Evolutionary conservation across 2,113 vertebrate genomes (phyloP).

Genomic region (Solea solea): DNA sequence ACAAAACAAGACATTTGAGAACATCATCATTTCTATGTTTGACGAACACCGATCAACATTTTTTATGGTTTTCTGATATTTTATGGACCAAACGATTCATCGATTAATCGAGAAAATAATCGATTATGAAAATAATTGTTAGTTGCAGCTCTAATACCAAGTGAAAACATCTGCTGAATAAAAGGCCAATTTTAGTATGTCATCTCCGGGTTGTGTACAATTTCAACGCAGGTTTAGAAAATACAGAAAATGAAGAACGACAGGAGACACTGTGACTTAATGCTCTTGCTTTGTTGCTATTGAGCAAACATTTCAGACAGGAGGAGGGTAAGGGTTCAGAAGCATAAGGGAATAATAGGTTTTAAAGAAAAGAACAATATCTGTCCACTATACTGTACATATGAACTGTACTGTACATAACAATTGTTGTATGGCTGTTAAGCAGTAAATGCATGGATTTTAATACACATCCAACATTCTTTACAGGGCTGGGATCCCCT

Average conservation of each 20-base stretch:
- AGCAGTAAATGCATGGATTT: conserved; percentile 73
- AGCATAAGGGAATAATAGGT: conserved; percentile 52
- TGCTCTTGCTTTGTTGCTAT: conserved; percentile 82
- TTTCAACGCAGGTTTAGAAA: too few relatives aligned
- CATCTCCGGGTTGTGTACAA: too few relatives aligned
- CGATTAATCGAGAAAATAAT: too few relatives aligned
- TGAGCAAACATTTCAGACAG: conserved; percentile 85
- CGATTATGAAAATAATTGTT: too few relatives aligned
- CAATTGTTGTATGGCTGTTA: conserved; percentile 69
- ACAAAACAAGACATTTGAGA: too few relatives aligned
- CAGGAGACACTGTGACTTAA: conserved; percentile 77
- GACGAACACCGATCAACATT: too few relatives aligned
- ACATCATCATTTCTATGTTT: too few relatives aligned
- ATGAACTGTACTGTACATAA: conserved; percentile 67
- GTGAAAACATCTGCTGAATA: too few relatives aligned
- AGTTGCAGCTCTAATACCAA: too few relatives aligned
- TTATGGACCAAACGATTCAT: too few relatives aligned
- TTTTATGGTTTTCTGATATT: too few relatives aligned
- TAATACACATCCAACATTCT: conserved; percentile 66
- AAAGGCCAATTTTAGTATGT: too few relatives aligned
- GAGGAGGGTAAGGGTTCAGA: conserved; percentile 53
- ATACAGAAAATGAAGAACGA: conserved; percentile 37
- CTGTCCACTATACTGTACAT: conserved; percentile 69
- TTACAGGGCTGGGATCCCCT: conserved; percentile 74
- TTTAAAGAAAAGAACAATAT: conserved; percentile 76